Base-by-base conservation (phyloP, 2,888 invertebrate species). In the Cacoxenus indagator region DNA sequence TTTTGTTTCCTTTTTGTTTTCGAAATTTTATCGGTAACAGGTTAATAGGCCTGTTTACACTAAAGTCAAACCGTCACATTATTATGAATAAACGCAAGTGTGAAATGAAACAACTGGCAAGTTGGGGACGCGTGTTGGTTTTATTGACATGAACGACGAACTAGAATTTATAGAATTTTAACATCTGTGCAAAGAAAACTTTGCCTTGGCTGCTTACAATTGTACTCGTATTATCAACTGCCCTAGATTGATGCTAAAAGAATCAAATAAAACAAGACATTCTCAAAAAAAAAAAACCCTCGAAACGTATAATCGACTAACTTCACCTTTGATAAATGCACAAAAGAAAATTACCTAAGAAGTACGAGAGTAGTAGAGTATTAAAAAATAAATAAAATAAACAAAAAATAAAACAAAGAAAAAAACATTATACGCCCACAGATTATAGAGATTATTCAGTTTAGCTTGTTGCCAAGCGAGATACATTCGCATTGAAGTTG, bases 271-370 rank as follows among this genome's bases (percentile, higher is more conserved):
- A 19, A 61, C 43, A 29, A 65, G 45, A 4, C 48, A 48, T 26
- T 29, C 31, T 19, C 43, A 62, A 62, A 62, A 22, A n/a, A 19
- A 68, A 78, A 72, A 69, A 67, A 73, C 69, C n/a, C n/a, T n/a
- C n/a, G n/a, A n/a, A n/a, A n/a, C n/a, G n/a, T n/a, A n/a, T n/a
- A n/a, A n/a, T n/a, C n/a, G n/a, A n/a, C n/a, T n/a, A n/a, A n/a
- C n/a, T n/a, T n/a, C n/a, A n/a, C n/a, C n/a, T n/a, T n/a, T n/a
- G n/a, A n/a, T n/a, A n/a, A n/a, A n/a, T n/a, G n/a, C n/a, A n/a
- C n/a, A n/a, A n/a, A n/a, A n/a, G n/a, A n/a, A n/a, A n/a, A n/a
- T n/a, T n/a, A n/a, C n/a, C n/a, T n/a, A n/a, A n/a, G n/a, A n/a
- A n/a, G n/a, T n/a, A n/a, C n/a, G n/a, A n/a, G n/a, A n/a, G n/a